Base-by-base conservation (phyloP, 1,140 invertebrate species). In the Leptoteleia sp. region DNA sequence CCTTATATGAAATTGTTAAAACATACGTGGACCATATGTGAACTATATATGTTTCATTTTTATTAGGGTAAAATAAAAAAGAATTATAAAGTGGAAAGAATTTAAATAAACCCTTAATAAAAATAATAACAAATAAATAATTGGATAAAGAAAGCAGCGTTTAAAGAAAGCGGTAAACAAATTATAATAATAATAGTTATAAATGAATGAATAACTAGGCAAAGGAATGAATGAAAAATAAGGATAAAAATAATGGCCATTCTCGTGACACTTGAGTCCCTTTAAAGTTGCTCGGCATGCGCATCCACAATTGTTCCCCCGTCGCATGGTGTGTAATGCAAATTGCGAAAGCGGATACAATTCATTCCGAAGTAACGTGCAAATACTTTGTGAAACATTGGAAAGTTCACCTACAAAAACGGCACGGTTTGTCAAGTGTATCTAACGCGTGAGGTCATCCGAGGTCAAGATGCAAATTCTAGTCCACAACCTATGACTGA, bases 301-400 rank as follows among this genome's bases (percentile, higher is more conserved):
- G 7, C 33, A 12, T 45, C 12, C 17, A 35, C 31, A 25, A 37
- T 35, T 42, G 38, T 35, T 33, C 33, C 52, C 16, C 22, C 40
- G 47, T 16, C 17, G 16, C 55, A 47, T 37, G 43, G 17, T 22
- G 25, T 38, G 16, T 33, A 31, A 68, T 76, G 40, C 48, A 68
- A 70, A 76, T 76, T 76, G 42, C 62, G 62, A 76, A 76, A 76
- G 64, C 73, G 73, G 64, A 76, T 68, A 70, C 73, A 35, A 59
- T 70, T 76, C 55, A 70, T 76, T 62, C 12, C 47, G 40, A 65
- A 22, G 17, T 17, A 52, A 43, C 64, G 47, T 68, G 47, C 37
- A 61, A 76, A 68, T 68, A 55, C 55, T 75, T 61, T 64, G 59
- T 55, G 42, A 73, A 73, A 73, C 52, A 67, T 61, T 75, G 61